phyloP scores from a whole-genome alignment of 1,140 invertebrate species.

The Drosophila serrata region DNA sequence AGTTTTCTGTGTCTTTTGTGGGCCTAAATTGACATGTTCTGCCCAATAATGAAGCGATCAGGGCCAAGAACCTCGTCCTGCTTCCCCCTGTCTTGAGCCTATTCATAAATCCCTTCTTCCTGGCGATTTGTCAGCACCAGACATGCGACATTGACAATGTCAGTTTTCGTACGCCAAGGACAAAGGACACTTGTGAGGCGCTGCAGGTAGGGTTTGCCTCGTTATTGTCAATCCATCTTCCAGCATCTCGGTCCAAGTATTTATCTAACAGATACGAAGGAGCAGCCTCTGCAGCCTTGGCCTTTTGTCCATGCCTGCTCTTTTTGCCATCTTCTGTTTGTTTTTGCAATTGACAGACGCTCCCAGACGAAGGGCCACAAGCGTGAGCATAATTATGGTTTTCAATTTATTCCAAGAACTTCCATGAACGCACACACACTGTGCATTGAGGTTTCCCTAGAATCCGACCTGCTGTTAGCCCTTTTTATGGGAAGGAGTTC shows the following conservation, averaged over 20 bases:
- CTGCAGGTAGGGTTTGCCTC: slow-evolving; percentile 46
- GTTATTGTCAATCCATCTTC: slow-evolving; percentile 59
- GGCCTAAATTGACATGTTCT: slow-evolving; percentile 71
- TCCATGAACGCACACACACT: slow-evolving; percentile 23
- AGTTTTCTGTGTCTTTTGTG: slow-evolving; percentile 17
- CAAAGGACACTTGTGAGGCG: slow-evolving; percentile 44
- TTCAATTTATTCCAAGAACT: slow-evolving; percentile 72
- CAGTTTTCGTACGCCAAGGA: slow-evolving; percentile 39
- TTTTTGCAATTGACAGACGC: slow-evolving; percentile 68
- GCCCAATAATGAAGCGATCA: slow-evolving; percentile 76
- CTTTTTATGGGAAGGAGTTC: slow-evolving; percentile 41
- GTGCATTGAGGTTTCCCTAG: slow-evolving; percentile 36
- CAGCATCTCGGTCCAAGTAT: slow-evolving; percentile 31
- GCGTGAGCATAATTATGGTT: slow-evolving; percentile 79
- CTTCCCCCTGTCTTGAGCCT: slow-evolving; percentile 34
- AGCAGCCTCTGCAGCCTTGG: slow-evolving; percentile 23
- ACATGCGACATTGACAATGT: slow-evolving; percentile 59
- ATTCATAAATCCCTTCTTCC: slow-evolving; percentile 70
- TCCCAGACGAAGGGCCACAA: slow-evolving; percentile 43
- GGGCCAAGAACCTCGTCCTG: slow-evolving; percentile 49
- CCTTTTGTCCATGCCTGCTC: slow-evolving; percentile 40
- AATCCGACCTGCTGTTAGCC: slow-evolving; percentile 56
- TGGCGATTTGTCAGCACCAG: slow-evolving; percentile 72
- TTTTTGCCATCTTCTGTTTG: slow-evolving; percentile 58
- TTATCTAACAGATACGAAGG: slow-evolving; percentile 17